Evolutionary conservation across 1,140 invertebrate species (phyloP), one percentile per base, ranked within the genome.

Genomic region (Procambarus clarkii): DNA sequence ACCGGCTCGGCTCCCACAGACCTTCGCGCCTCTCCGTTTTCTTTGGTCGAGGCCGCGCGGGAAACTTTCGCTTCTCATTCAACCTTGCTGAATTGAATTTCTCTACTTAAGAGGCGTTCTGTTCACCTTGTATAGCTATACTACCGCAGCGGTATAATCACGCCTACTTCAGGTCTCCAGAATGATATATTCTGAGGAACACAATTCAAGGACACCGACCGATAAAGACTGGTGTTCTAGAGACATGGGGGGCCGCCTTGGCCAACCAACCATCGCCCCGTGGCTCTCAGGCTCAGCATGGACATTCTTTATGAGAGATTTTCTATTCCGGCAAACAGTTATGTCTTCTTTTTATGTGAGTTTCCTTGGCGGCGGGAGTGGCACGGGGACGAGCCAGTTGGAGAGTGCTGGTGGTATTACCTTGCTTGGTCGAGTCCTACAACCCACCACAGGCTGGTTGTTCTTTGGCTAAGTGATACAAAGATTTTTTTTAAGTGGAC

Each of bases 261-360:
- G 34, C 45, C 60, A 69, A 50, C 24, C 82, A 46, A 69, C 82
- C 82, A 24, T 71, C 60, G 11, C 60, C 58, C 69, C 69, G n/a
- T 45, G 54, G 24, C 82, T 71, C 48, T 79, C 44, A 15, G 45
- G 60, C 82, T 69, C 60, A 45, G 44, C 58, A 69, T 71, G 82
- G 82, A 71, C 82, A 69, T 85, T 85, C 82, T 85, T 85, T 85
- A 85, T 71, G 82, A 45, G 69, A 46, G 82, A 60, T 85, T 85
- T 85, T 85, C 82, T 85, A 44, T 85, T 85, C 82, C 69, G 60
- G 82, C 82, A 69, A 85, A 71, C 82, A 85, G 82, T 85, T 85
- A 85, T 85, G 82, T 85, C 82, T 82, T 82, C 50, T 85, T 34
- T 85, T 85, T 85, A 85, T 85, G 82, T 11, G 81, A 48, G 81